A percentile compares a stretch with the other conserved stretches of the same genome.
Conservation (phyloP, 2,113 vertebrate genomes). For the Puma concolor region DNA sequence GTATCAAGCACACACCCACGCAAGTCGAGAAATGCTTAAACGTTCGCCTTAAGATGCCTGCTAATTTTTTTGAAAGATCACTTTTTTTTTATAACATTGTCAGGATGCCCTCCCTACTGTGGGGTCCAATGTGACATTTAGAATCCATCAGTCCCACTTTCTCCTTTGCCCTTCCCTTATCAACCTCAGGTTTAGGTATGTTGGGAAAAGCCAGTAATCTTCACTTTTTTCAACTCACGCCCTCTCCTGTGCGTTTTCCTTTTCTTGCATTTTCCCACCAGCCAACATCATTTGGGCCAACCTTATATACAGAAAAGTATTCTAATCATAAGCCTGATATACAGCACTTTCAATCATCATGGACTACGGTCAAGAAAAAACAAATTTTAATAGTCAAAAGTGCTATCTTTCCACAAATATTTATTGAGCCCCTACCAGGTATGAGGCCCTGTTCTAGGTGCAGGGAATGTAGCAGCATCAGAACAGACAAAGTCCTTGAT, state of each 20-base stretch:
- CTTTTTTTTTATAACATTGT: neutral
- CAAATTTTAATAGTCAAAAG: slow-evolving; percentile 11
- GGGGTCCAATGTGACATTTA: neutral
- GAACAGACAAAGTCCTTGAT: neutral
- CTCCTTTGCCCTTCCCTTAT: neutral
- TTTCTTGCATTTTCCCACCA: neutral
- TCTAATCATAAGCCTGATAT: neutral
- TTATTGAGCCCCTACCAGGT: neutral
- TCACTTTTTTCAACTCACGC: neutral
- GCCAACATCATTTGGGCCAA: neutral
- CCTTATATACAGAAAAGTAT: neutral
- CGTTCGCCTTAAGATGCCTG: neutral
- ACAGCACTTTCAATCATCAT: neutral
- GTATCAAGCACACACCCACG: neutral
- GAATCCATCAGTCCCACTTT: neutral
- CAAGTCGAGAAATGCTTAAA: neutral
- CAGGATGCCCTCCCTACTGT: neutral
- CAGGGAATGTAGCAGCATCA: neutral
- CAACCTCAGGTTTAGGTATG: neutral
- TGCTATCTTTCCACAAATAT: neutral
- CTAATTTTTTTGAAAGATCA: neutral
- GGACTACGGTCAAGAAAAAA: neutral
- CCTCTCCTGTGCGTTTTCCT: neutral
- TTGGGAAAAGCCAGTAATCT: neutral
- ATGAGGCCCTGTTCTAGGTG: neutral